Base-by-base conservation (phyloP, 2,113 vertebrate species). In the Aix galericulata region DNA sequence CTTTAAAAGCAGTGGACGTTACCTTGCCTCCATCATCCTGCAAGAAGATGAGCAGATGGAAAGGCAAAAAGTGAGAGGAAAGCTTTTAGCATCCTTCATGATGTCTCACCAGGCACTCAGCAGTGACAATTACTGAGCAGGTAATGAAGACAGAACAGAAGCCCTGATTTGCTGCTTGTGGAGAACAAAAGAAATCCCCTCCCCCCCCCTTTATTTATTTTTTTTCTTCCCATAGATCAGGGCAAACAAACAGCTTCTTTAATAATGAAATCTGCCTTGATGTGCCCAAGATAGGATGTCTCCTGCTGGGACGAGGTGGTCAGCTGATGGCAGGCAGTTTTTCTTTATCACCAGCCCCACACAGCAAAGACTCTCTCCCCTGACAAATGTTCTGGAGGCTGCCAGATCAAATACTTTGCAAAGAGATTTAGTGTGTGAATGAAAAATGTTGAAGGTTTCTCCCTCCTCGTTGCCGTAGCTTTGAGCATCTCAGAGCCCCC, bases 141-240 rank as follows among this genome's bases (percentile, higher is more conserved):
- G 76, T 94, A 90, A 95, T 81, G 92, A 92, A 95, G 86, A 90
- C 40, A 48, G 88, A 93, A 71, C 72, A 93, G 67, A 67, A 89
- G 68, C 58, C 27, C 58, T 42, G 58, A 89, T 94, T 89, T 91
- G 76, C 89, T 89, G 38, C 87, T 75, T n/a, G 53, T 21, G 52
- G 77, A 80, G 84, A 82, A 86, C 84, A 91, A 86, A 94, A 94
- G 80, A 82, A 67, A 86, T n/a, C 21, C 62, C 52, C 5, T 7
- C 23, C 50, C 15, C 4, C 4, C 52, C 52, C 26, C 46, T 48
- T 21, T 48, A 22, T 22, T 29, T 56, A 40, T 36, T 13, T 34
- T 14, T 11, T n/a, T 40, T 18, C 36, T 32, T 4, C 46, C 64
- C 11, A 21, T 44, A 62, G 80, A 86, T 91, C 44, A 82, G 77